Base-by-base conservation (phyloP, 2,888 invertebrate species). In the Drosophila affinis region DNA sequence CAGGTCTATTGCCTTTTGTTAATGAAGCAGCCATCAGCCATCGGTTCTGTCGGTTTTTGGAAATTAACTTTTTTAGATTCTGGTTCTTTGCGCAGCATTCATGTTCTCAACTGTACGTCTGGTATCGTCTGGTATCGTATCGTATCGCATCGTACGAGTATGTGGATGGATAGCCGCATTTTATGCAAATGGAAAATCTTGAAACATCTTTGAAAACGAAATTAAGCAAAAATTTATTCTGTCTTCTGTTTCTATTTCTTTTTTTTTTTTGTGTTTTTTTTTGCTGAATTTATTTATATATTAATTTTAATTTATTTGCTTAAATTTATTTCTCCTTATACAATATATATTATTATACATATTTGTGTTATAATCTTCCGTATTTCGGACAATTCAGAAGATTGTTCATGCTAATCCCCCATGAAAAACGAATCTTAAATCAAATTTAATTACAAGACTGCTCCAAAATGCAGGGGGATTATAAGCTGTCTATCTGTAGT, bases 181-280 rank as follows among this genome's bases (percentile, higher is more conserved):
- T 68, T 68, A 68, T 68, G 67, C 67, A 68, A 68, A 68, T 68
- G 68, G 34, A 67, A 67, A 67, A 67, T 67, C 67, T 67, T 67
- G 68, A 67, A 67, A 67, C 67, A 54, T 69, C 59, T 70, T 70
- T 70, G 55, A 55, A 71, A 77, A 58, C 32, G 81, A 75, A 77
- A 84, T 84, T 77, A 87, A 77, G 65, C 65, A 83, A 70, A 61
- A 69, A 86, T 74, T 73, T 79, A 82, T 82, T 61, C 65, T 53
- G 14, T 39, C 39, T n/a, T 39, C 18, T 44, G 24, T 24, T 48
- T 67, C 32, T 67, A 49, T 72, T 56, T 53, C 56, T 72, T 75
- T 69, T 67, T 64, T 49, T 17, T 62, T 64, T 72, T 45, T 67
- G 10, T 54, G 61, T 21, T 65, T 64, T 73, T 56, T 67, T 14